Conservation (phyloP, 2,113 vertebrate genomes). For the Jacana jacana region DNA sequence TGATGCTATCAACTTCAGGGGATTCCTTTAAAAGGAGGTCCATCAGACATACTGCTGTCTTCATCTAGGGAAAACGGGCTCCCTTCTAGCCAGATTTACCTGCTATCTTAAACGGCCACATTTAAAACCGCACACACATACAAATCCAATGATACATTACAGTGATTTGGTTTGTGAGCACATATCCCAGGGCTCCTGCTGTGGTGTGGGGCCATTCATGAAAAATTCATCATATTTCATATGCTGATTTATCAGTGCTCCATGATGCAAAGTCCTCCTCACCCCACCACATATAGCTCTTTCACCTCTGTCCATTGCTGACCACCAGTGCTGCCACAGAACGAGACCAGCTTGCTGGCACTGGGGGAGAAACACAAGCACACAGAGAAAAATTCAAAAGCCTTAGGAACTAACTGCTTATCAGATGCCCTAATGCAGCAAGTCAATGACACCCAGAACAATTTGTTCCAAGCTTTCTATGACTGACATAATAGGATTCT, state of each 20-base stretch:
- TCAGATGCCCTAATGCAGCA: background rate
- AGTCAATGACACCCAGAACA: background rate
- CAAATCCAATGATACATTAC: background rate
- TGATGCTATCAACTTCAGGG: background rate
- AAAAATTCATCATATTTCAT: background rate
- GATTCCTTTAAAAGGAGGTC: background rate
- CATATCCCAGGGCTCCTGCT: background rate
- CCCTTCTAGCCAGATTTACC: background rate
- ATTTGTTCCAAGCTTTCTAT: background rate
- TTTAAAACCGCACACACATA: background rate
- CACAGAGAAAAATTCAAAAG: background rate
- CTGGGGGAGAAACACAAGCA: background rate
- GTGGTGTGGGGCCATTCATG: background rate
- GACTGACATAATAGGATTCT: background rate
- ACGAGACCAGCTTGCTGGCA: fast-evolving
- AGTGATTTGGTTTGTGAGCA: background rate
- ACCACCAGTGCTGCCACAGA: background rate
- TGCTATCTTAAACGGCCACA: background rate
- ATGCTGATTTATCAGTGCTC: background rate
- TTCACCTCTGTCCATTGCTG: background rate
- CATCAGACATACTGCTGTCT: background rate
- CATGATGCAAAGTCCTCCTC: background rate
- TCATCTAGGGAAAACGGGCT: background rate
- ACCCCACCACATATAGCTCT: background rate
- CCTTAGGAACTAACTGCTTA: fast-evolving